Conservation (phyloP, 2,888 invertebrate species). For the Parnassius smintheus region DNA sequence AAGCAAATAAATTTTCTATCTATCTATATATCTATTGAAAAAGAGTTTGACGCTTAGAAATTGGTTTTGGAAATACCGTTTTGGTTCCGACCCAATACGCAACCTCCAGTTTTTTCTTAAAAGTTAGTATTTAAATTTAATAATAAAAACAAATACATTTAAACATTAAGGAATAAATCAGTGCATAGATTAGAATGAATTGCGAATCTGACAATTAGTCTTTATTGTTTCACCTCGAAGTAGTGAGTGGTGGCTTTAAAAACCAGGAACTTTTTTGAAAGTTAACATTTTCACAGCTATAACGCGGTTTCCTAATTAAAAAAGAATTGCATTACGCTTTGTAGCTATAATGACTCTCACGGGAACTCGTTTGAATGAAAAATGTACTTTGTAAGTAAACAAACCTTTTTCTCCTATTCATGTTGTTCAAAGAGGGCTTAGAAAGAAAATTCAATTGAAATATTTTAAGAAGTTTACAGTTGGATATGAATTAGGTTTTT, state of each 20-base stretch:
- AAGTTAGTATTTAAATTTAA: background rate
- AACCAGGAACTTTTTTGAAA: constrained; percentile 22
- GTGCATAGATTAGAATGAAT: background rate
- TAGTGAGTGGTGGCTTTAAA: constrained; percentile 23
- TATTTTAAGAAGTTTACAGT: too few relatives aligned
- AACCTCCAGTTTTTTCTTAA: background rate
- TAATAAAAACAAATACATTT: background rate
- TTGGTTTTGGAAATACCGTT: too few relatives aligned
- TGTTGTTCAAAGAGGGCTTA: constrained; percentile 2
- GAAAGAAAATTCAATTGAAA: constrained; percentile 9
- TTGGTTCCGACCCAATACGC: too few relatives aligned
- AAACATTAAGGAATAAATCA: too few relatives aligned
- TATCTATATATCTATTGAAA: too few relatives aligned
- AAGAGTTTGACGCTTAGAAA: too few relatives aligned
- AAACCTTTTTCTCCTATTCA: constrained; percentile 9
- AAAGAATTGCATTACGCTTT: constrained; percentile 26
- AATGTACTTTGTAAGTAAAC: constrained; percentile 16
- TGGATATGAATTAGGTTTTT: too few relatives aligned
- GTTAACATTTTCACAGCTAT: constrained; percentile 20
- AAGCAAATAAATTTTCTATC: too few relatives aligned
- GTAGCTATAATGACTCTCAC: constrained; percentile 24
- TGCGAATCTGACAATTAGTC: constrained; percentile 18
- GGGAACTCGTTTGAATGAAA: constrained; percentile 26
- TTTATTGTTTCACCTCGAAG: constrained; percentile 17
- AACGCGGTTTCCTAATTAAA: constrained; percentile 24